A percentile compares a stretch with the other conserved stretches of the same genome.
phyloP scores from a whole-genome alignment of 1,140 invertebrate genomes.

The Zaprionus taronus region DNA sequence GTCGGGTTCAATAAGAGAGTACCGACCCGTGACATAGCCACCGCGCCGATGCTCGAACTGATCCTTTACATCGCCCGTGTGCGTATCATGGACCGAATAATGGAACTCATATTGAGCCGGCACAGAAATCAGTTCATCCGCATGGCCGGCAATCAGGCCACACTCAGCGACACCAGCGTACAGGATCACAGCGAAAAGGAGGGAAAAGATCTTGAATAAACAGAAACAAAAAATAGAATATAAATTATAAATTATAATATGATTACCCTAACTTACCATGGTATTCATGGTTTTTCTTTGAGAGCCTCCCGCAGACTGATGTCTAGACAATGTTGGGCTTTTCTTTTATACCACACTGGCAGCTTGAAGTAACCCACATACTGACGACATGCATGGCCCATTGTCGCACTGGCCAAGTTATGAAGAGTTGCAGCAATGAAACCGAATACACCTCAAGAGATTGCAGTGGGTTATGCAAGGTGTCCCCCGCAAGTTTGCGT shows the following conservation, averaged over 20 bases:
- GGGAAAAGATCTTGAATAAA: slow-evolving; percentile 29
- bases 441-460: slow-evolving; percentile 45
- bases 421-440: slow-evolving; percentile 50
- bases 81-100: slow-evolving; percentile 88
- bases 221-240: background rate
- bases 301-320: slow-evolving; percentile 51
- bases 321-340: slow-evolving; percentile 19
- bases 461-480: slow-evolving; percentile 60
- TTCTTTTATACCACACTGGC: slow-evolving; percentile 51
- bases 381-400: slow-evolving; percentile 38
- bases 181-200: slow-evolving; percentile 46
- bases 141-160: slow-evolving; percentile 58
- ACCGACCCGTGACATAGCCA: slow-evolving; percentile 84
- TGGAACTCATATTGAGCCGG: slow-evolving; percentile 87
- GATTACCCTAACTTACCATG: slow-evolving; percentile 40
- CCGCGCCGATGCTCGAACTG: slow-evolving; percentile 88
- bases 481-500: slow-evolving; percentile 17
- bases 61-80: slow-evolving; percentile 88
- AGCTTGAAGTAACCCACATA: slow-evolving; percentile 15
- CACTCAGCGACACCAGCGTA: slow-evolving; percentile 40
- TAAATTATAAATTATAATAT: background rate
- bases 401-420: slow-evolving; percentile 73
- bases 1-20: slow-evolving; percentile 84
- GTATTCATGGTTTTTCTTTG: slow-evolving; percentile 47
- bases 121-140: slow-evolving; percentile 81